Conservation (phyloP, 2,797 vertebrate species). For the Prunella strophiata region DNA sequence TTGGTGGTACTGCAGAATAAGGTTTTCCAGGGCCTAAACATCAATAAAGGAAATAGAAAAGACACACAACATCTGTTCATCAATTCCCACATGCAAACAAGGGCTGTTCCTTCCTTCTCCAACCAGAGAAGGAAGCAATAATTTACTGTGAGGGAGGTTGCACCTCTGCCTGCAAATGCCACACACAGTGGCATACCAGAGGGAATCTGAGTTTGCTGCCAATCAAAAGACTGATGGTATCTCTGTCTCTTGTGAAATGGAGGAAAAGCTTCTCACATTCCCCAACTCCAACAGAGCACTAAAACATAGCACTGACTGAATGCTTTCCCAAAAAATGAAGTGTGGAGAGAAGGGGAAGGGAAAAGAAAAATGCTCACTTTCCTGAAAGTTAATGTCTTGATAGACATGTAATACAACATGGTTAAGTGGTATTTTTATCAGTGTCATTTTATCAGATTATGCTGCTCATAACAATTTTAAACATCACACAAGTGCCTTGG, state of each 20-base stretch:
- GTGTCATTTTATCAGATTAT: not conserved
- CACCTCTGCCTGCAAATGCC: not conserved
- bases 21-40: not conserved
- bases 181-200: not conserved
- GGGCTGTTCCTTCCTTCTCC: not conserved
- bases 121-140: not conserved
- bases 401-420: not conserved
- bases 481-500: not conserved
- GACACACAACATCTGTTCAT: not conserved
- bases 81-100: not conserved
- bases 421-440: not conserved
- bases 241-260: not conserved
- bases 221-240: not conserved
- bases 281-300: not conserved
- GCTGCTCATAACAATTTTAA: not conserved
- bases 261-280: not conserved
- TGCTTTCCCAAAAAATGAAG: not conserved
- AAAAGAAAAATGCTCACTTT: not conserved
- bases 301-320: not conserved
- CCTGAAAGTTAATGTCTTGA: not conserved
- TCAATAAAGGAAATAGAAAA: not conserved
- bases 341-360: not conserved
- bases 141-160: not conserved
- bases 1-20: not conserved
- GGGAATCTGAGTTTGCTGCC: not conserved